Conservation (phyloP, 1,140 invertebrate genomes). For the Halesus radiatus region DNA sequence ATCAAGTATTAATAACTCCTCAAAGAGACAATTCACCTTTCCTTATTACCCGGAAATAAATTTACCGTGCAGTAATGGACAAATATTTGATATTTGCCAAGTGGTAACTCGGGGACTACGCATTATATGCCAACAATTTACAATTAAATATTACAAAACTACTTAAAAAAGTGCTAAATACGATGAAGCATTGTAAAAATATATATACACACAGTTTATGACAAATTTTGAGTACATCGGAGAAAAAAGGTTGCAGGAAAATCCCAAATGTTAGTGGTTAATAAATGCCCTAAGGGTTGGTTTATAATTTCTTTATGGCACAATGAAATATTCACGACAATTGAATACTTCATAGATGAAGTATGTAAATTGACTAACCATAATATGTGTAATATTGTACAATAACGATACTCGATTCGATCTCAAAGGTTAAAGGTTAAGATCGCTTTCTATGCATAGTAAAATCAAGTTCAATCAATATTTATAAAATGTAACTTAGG, state of each 20-base stretch:
- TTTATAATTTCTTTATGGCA: slow-evolving; percentile 45
- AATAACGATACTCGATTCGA: too few relatives aligned
- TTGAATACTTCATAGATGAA: slow-evolving; percentile 17
- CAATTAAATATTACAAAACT: slow-evolving; percentile 34
- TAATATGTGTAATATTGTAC: too few relatives aligned
- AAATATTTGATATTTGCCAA: not conserved
- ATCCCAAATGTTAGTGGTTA: slow-evolving; percentile 3
- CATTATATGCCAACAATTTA: slow-evolving; percentile 23
- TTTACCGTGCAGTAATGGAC: not conserved
- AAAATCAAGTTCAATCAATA: too few relatives aligned
- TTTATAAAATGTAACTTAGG: too few relatives aligned
- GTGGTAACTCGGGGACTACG: slow-evolving; percentile 29
- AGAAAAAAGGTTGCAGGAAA: not conserved
- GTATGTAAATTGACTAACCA: slow-evolving; percentile 24
- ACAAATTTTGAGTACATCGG: slow-evolving; percentile 21
- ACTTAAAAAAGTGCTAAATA: slow-evolving; percentile 24
- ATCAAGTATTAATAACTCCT: not conserved
- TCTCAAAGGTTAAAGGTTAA: too few relatives aligned
- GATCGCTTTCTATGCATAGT: too few relatives aligned
- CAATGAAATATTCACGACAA: slow-evolving; percentile 50
- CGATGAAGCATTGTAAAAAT: slow-evolving; percentile 23
- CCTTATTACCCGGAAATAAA: slow-evolving; percentile 4
- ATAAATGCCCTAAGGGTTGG: not conserved
- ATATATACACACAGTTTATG: not conserved
- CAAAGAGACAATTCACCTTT: not conserved